Percentiles rank a stretch among this genome's conserved stretches.
Evolutionary conservation across 2,113 vertebrate species (phyloP).

Genomic region (Nerophis lumbriciformis): DNA sequence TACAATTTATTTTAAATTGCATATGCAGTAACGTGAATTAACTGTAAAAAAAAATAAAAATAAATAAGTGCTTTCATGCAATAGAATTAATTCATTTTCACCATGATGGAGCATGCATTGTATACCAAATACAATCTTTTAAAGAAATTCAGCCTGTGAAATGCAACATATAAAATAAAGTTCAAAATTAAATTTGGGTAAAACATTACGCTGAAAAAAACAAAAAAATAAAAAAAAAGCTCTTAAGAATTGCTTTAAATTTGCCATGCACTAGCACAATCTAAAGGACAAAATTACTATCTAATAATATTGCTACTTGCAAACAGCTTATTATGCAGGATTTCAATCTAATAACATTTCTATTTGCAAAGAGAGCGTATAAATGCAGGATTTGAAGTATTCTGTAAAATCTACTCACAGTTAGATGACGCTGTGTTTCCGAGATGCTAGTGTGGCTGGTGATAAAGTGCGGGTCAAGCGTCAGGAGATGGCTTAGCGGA

Average conservation of each 20-base stretch:
- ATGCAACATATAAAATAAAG: background rate
- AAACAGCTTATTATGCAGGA: background rate
- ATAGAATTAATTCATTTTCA: background rate
- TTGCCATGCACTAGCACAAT: background rate
- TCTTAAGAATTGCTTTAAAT: slow-evolving; percentile 3
- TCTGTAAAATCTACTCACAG: slow-evolving; percentile 74
- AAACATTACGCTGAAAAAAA: slow-evolving; percentile 16
- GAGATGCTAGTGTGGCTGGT: slow-evolving; percentile 83
- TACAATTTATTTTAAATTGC: slow-evolving; percentile 17
- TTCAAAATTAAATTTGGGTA: slow-evolving; percentile 7
- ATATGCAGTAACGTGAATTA: background rate
- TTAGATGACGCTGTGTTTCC: slow-evolving; percentile 90
- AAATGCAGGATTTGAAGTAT: background rate
- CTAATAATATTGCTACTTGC: slow-evolving; percentile 5
- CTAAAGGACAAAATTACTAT: background rate
- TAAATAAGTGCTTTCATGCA: background rate
- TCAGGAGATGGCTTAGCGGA: slow-evolving; percentile 88
- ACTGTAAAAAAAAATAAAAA: too few relatives aligned
- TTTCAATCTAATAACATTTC: background rate
- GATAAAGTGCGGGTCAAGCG: slow-evolving; percentile 85
- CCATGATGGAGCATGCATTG: background rate
- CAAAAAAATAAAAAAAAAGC: background rate
- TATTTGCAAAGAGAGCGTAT: background rate
- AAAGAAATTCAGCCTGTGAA: background rate
- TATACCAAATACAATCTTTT: background rate